These are phyloP conservation scores for Acrocyrtus sp. DNA, from an alignment of 2,888 invertebrate genomes.

Conservation along the genomic window DNA sequence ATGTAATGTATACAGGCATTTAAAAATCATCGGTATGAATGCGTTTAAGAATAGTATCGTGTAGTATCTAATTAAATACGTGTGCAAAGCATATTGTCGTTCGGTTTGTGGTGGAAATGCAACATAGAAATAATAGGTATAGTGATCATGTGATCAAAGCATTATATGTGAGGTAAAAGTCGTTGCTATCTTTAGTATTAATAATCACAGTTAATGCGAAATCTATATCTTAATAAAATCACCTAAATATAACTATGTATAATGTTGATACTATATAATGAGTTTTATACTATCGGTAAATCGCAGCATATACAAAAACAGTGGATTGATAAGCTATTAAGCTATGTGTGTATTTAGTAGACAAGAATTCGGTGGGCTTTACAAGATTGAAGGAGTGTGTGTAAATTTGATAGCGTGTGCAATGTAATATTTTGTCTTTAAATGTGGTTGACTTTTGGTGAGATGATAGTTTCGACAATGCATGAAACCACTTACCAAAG, in stretches of 20 bases:
- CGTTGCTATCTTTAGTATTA: constrained; percentile 46
- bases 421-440: too few relatives aligned
- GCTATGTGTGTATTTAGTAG: too few relatives aligned
- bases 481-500: too few relatives aligned
- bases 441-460: too few relatives aligned
- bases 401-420: too few relatives aligned
- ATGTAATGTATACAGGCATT: neutral
- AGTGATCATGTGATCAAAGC: neutral
- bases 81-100: neutral
- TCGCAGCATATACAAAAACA: constrained; percentile 16
- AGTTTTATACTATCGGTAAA: constrained; percentile 37
- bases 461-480: too few relatives aligned
- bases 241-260: neutral
- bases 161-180: constrained; percentile 7
- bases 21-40: neutral
- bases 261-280: constrained; percentile 15
- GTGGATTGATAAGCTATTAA: too few relatives aligned
- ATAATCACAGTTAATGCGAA: constrained; percentile 28
- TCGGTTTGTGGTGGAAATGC: neutral
- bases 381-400: too few relatives aligned
- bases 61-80: neutral
- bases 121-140: neutral
- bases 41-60: neutral
- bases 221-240: constrained; percentile 32
- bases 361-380: too few relatives aligned